Conservation (phyloP, 2,113 vertebrate genomes). For the Triplophysa dalaica region DNA sequence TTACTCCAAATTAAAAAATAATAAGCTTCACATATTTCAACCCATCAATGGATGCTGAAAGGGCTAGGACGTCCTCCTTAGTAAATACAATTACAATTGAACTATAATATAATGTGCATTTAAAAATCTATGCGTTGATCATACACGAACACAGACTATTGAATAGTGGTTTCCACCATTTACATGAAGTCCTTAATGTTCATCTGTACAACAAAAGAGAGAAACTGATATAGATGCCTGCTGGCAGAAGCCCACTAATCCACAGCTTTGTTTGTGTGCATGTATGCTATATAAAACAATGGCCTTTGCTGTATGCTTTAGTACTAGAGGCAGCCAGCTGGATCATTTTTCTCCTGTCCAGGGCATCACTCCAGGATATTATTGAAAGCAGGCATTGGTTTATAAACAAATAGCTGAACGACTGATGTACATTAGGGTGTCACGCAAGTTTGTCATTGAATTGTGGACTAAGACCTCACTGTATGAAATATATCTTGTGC, state of each 20-base stretch:
- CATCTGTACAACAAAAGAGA: background rate
- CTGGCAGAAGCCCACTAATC: slow-evolving; percentile 3
- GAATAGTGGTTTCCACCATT: background rate
- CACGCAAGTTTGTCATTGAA: background rate
- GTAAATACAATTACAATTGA: too few species aligned
- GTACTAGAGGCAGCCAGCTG: slow-evolving; percentile 25
- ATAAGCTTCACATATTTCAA: slow-evolving; percentile 67
- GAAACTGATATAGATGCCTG: background rate
- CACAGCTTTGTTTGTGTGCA: slow-evolving; percentile 26
- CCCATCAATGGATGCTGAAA: slow-evolving; percentile 80
- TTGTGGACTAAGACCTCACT: background rate
- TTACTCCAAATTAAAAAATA: slow-evolving; percentile 68
- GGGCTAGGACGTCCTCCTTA: slow-evolving; percentile 3
- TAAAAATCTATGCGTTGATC: background rate
- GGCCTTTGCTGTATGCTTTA: slow-evolving; percentile 19
- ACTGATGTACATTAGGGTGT: slow-evolving; percentile 24
- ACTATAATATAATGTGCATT: background rate
- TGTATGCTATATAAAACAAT: slow-evolving; percentile 24
- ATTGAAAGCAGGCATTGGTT: slow-evolving; percentile 32
- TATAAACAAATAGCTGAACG: slow-evolving; percentile 28
- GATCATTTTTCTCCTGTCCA: slow-evolving; percentile 18
- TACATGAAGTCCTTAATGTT: background rate
- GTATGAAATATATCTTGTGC: background rate
- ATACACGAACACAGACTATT: background rate
- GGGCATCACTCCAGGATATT: slow-evolving; percentile 39